These are phyloP conservation scores for Pyrocephalus nanus DNA, from an alignment of 2,797 vertebrate species.

Conservation along the genomic window DNA sequence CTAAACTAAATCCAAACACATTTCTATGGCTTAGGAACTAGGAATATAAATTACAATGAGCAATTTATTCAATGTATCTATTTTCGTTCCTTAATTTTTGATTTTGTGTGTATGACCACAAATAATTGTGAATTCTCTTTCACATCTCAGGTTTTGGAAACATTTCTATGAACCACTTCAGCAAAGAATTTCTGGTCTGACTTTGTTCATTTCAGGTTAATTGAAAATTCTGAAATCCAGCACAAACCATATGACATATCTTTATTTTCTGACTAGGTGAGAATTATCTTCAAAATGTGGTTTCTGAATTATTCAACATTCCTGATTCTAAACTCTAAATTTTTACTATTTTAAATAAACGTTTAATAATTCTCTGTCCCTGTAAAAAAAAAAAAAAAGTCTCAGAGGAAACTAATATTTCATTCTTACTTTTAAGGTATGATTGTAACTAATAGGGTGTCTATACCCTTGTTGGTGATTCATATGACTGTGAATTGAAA, in stretches of 20 bases:
- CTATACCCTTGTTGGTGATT: background rate
- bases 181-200: background rate
- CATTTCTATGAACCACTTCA: background rate
- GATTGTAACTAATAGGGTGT: background rate
- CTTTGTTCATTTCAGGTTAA: background rate
- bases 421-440: background rate
- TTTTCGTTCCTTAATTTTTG: background rate
- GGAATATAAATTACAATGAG: background rate
- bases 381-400: background rate
- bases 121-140: background rate
- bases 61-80: background rate
- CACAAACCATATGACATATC: background rate
- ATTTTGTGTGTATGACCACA: background rate
- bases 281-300: background rate
- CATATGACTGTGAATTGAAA: background rate
- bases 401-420: background rate
- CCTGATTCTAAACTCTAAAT: background rate
- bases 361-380: background rate
- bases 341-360: background rate
- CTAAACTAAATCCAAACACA: background rate
- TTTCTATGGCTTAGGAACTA: background rate
- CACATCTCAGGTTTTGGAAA: background rate
- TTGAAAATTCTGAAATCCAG: background rate
- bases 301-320: background rate
- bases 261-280: background rate